Base-by-base conservation (phyloP, 2,113 vertebrate species). In the Urocolius indicus region DNA sequence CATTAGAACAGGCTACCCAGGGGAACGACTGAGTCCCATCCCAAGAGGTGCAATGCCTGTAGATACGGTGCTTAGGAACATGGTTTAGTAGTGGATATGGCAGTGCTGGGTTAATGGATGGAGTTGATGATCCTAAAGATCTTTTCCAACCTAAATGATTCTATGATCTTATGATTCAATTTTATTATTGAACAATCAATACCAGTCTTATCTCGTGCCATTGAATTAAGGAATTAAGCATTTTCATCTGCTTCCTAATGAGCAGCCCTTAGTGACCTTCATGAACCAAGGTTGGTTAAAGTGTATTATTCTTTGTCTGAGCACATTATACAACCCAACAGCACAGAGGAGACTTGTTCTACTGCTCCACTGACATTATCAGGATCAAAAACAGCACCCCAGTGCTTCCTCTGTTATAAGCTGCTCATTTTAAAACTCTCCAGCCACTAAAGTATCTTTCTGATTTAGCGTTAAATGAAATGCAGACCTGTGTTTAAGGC, bases 281-380 rank as follows among this genome's bases (percentile, higher is more conserved):
- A 5, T 0, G 45, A 41, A 2, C 69, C 0, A 0, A 65, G 41
- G 32, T 3, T 59, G 45, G 13, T 16, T 0, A 0, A 0, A 22
- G 52, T 0, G 6, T 4, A 15, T 76, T 30, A 7, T 12, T 65
- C 66, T 69, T 48, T 72, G 65, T 43, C 34, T 36, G 51, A 69
- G 76, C 68, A 89, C 43, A 32, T 46, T 22, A 4, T 43, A 32
- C 16, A 26, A 2, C 21, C 57, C 58, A 26, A 4, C 21, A 49
- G 45, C 54, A 46, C 26, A 14, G n/a, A 26, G 43, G 30, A 57
- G 34, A 15, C 6, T 1, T 2, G 7, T 21, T 30, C 57, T 32
- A 1, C 51, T 13, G 48, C 61, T 84, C 45, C 57, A 5, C 61
- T 75, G 43, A 3, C 23, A 19, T 6, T 0, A 6, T 23, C 15